Evolutionary conservation across 2,797 vertebrate genomes (phyloP), one percentile per base, ranked within the genome.

Genomic region (Squalus acanthias): DNA sequence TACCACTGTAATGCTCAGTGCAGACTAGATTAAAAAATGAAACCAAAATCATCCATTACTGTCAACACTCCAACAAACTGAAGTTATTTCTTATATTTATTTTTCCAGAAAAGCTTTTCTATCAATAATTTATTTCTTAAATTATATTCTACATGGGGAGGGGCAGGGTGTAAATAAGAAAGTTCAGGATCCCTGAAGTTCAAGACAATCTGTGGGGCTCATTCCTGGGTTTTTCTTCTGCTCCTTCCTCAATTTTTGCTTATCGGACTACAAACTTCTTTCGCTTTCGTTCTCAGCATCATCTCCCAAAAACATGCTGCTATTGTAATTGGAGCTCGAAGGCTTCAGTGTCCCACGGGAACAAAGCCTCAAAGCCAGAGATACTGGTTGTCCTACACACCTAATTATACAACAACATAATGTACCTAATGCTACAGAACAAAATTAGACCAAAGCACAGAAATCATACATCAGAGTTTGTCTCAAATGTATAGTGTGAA

Each of bases 341-440:
- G 69, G 67, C 67, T 95, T 70, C 60, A 95, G n/a, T 95, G 67
- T 17, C 93, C 22, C 67, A 50, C 0, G 39, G 39, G 65, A 70
- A 72, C 10, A 50, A 94, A 65, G 67, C 39, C 93, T 95, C 93
- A 95, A 95, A 95, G 67, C 67, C 46, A 72, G 46, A 95, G 65
- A 95, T 70, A 50, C 93, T 50, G 1, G 93, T 22, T 95, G 65
- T 29, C 20, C 67, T 4, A 50, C 24, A 95, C 93, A 95, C 22
- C 93, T 69, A 95, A 70, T 95, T 94, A 94, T 69, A n/a, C n/a
- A 94, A 22, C n/a, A 46, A 69, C 39, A 94, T 94, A 70, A 69
- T 50, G 65, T 26, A 70, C 65, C 33, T 91, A 63, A n/a, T 65
- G 88, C 29, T 91, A 60, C 88, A 91, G 33, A 67, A 69, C 91